A percentile compares a stretch with the other conserved stretches of the same genome.
These are phyloP conservation scores for Cladorhizidae sp. DNA, from an alignment of 37 sponge, comb jelly and placozoan genomes.

Conservation along the genomic window DNA sequence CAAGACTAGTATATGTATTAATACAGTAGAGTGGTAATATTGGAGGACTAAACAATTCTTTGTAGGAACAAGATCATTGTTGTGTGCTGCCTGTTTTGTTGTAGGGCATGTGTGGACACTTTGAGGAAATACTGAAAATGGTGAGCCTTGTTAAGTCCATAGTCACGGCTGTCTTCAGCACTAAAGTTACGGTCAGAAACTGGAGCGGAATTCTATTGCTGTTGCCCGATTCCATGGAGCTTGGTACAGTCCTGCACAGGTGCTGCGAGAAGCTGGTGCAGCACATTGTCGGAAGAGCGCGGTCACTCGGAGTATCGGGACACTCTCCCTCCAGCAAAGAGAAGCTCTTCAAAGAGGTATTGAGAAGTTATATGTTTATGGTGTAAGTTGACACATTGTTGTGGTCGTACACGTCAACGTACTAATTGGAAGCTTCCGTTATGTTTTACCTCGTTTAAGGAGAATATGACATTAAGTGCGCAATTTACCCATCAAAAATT, in stretches of 20 bases:
- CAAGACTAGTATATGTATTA: too few relatives aligned
- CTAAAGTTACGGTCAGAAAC: not conserved
- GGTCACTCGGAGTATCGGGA: not conserved
- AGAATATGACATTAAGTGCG: too few relatives aligned
- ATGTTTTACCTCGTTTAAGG: too few relatives aligned
- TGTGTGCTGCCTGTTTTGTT: too few relatives aligned
- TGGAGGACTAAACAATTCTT: too few relatives aligned
- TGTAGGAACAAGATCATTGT: too few relatives aligned
- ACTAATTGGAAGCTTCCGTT: too few relatives aligned
- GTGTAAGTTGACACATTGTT: too few relatives aligned
- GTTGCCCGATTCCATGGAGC: conserved; percentile 14
- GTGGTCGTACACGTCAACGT: too few relatives aligned
- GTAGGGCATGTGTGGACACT: conserved; percentile 52
- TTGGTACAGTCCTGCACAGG: conserved; percentile 22
- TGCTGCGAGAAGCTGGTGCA: conserved; percentile 52
- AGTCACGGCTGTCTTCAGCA: not conserved
- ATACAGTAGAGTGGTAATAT: too few relatives aligned
- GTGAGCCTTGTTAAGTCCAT: conserved; percentile 25
- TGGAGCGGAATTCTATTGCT: not conserved
- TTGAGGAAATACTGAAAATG: conserved; percentile 56
- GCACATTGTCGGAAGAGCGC: conserved; percentile 34
- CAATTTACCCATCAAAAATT: too few relatives aligned
- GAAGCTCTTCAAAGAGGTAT: conserved; percentile 32
- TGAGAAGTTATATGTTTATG: too few relatives aligned
- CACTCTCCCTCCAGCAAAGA: conserved; percentile 4